These are phyloP conservation scores for Isaurus tuberculatus DNA, from an alignment of 92 coral and sea anemone genomes.

Conservation along the genomic window DNA sequence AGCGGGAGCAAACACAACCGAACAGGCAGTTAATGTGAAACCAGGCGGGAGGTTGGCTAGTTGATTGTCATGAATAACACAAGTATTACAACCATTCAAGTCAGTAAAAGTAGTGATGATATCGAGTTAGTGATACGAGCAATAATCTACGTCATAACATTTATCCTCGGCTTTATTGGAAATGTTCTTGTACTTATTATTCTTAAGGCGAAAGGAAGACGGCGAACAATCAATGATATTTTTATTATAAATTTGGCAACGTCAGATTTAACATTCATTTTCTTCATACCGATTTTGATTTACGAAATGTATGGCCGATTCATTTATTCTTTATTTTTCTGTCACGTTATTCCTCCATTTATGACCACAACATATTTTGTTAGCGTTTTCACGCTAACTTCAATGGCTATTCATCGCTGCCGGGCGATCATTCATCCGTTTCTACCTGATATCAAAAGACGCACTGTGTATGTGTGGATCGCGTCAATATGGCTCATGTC, in stretches of 20 bases:
- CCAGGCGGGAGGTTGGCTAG: background rate
- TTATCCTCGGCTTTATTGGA: slow-evolving; percentile 76
- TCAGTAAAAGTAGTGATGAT: background rate
- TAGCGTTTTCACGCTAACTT: slow-evolving; percentile 82
- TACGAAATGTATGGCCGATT: slow-evolving; percentile 60
- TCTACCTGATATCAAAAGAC: slow-evolving; percentile 72
- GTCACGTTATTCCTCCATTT: slow-evolving; percentile 76
- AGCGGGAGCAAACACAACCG: slow-evolving; percentile 9
- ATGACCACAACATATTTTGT: slow-evolving; percentile 88
- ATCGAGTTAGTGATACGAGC: slow-evolving; percentile 29
- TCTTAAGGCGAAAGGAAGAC: slow-evolving; percentile 65
- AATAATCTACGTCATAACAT: slow-evolving; percentile 65
- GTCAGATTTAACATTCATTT: slow-evolving; percentile 75
- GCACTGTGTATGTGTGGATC: slow-evolving; percentile 69
- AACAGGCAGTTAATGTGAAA: background rate
- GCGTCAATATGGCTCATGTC: slow-evolving; percentile 70
- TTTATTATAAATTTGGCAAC: slow-evolving; percentile 88
- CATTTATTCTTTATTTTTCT: slow-evolving; percentile 68
- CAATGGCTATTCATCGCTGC: slow-evolving; percentile 92
- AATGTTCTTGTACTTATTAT: slow-evolving; percentile 74
- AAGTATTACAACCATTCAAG: background rate
- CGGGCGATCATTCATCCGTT: slow-evolving; percentile 86
- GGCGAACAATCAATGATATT: slow-evolving; percentile 79
- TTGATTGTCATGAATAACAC: slow-evolving; percentile 36
- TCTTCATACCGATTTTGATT: slow-evolving; percentile 80